phyloP scores from a whole-genome alignment of 1,140 invertebrate species.

The Trichomalopsis sarcophagae region DNA sequence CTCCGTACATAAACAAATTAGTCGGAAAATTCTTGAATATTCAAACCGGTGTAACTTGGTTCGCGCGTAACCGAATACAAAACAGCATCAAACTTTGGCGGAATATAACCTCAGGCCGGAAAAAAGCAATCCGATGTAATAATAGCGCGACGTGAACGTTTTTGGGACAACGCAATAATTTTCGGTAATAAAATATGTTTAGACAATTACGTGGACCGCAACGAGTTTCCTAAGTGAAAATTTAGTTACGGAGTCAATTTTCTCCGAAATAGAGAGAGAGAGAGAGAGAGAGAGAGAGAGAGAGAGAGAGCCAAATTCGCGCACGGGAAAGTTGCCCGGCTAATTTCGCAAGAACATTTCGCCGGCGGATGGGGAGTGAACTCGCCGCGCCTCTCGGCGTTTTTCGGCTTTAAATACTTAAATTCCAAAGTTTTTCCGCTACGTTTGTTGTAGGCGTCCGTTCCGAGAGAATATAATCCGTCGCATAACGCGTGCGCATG shows the following conservation, averaged over 20 bases:
- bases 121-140: background rate
- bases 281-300: background rate
- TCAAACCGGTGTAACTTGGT: background rate
- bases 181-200: background rate
- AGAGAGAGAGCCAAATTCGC: background rate
- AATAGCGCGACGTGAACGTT: background rate
- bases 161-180: background rate
- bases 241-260: slow-evolving; percentile 30
- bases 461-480: background rate
- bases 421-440: background rate
- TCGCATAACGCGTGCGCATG: no score
- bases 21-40: background rate
- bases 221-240: slow-evolving; percentile 13
- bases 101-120: background rate
- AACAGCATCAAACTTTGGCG: background rate
- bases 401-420: background rate
- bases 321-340: background rate
- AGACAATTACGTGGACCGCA: background rate
- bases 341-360: slow-evolving; percentile 23
- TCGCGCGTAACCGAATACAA: background rate
- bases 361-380: background rate
- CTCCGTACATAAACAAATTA: background rate
- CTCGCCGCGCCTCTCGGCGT: background rate
- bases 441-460: background rate
- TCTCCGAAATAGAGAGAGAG: background rate